Percentiles rank a stretch among this genome's conserved stretches.
Conservation (phyloP, 1,140 invertebrate species). For the Aricia agestis region DNA sequence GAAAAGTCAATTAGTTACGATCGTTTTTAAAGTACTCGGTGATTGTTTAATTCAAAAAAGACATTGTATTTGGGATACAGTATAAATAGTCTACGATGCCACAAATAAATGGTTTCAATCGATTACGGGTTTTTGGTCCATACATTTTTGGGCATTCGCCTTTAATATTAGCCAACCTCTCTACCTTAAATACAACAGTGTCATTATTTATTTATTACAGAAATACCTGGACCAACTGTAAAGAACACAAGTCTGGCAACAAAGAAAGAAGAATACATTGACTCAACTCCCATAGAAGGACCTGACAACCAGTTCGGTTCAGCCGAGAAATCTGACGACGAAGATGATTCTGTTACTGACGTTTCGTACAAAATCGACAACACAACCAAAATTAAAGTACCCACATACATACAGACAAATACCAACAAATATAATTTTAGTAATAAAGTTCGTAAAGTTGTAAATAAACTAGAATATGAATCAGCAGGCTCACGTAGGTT, state of each 20-base stretch:
- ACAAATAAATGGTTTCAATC: too few species aligned
- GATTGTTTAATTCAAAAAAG: too few species aligned
- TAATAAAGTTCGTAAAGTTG: conserved; percentile 64
- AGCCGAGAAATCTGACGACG: conserved; percentile 61
- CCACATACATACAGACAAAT: conserved; percentile 30
- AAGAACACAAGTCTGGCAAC: conserved; percentile 43
- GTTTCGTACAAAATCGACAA: conserved; percentile 36
- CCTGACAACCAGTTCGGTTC: conserved; percentile 66
- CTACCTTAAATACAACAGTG: too few species aligned
- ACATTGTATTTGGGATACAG: too few species aligned
- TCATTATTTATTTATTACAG: conserved; percentile 33
- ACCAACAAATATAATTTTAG: conserved; percentile 52
- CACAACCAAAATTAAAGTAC: conserved; percentile 47
- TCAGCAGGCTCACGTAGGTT: neutral
- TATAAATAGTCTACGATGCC: too few species aligned
- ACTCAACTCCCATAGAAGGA: conserved; percentile 59
- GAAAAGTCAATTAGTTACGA: too few species aligned
- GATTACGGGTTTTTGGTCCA: too few species aligned
- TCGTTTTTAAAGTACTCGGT: too few species aligned
- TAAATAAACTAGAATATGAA: conserved; percentile 52
- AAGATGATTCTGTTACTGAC: conserved; percentile 52
- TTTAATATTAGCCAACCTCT: too few species aligned
- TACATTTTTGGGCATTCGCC: too few species aligned
- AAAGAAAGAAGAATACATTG: conserved; percentile 56
- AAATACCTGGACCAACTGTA: conserved; percentile 51